Conservation (phyloP, 2,113 vertebrate genomes). For the Delphinus delphis region DNA sequence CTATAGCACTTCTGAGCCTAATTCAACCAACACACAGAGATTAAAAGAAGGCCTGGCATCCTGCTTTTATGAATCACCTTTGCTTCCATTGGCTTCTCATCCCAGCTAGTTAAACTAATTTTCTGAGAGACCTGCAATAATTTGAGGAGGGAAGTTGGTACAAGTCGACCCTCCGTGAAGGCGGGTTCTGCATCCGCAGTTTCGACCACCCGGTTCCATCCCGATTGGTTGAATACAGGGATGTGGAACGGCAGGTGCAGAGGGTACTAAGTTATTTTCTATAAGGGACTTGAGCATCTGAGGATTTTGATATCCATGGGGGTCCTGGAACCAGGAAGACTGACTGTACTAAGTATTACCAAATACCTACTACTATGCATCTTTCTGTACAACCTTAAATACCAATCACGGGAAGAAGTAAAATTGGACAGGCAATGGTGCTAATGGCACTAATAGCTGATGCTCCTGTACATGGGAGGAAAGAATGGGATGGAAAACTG, state of each 20-base stretch:
- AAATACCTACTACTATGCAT: not conserved
- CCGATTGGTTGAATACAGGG: not conserved
- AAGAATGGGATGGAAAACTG: not conserved
- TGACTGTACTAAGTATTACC: not conserved
- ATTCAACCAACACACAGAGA: not conserved
- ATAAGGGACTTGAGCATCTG: not conserved
- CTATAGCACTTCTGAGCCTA: not conserved
- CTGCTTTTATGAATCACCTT: not conserved
- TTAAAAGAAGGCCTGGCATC: not conserved
- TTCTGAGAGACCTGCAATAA: not conserved
- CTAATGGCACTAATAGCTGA: not conserved
- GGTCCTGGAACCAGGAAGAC: not conserved
- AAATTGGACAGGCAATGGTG: not conserved
- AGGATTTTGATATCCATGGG: not conserved
- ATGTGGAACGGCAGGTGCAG: not conserved
- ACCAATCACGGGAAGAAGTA: not conserved
- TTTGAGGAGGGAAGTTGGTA: not conserved
- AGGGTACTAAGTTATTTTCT: not conserved
- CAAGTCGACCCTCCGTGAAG: not conserved
- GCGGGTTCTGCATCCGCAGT: not conserved
- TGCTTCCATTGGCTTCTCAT: not conserved
- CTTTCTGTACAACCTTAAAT: not conserved
- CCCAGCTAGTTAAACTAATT: not conserved
- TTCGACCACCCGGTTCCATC: not conserved
- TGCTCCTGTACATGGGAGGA: not conserved